phyloP scores from a whole-genome alignment of 2,797 vertebrate species.

The Manis javanica region DNA sequence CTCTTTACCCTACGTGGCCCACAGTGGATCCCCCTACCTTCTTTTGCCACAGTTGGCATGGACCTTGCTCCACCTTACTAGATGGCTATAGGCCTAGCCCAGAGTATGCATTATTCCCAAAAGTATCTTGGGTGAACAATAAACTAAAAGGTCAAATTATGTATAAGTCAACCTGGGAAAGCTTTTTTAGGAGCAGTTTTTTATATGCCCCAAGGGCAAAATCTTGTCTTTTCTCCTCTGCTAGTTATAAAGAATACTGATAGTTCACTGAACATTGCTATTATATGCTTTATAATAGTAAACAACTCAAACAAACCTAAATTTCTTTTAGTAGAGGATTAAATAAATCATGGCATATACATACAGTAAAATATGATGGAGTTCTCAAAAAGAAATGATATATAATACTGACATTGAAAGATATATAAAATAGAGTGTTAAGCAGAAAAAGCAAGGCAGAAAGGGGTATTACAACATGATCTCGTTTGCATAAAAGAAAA shows the following conservation, averaged over 20 bases:
- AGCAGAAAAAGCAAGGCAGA: slow-evolving; percentile 10
- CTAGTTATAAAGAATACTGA: background rate
- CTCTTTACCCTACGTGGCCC: background rate
- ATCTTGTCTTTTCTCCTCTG: background rate
- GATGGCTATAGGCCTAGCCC: background rate
- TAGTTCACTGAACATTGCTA: background rate
- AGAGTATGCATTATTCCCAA: background rate
- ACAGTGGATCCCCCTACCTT: background rate
- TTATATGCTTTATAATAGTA: background rate
- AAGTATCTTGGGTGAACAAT: background rate
- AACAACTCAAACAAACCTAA: background rate
- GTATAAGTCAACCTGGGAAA: background rate
- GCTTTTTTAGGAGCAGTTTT: background rate
- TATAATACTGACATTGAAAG: slow-evolving; percentile 21
- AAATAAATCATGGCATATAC: background rate
- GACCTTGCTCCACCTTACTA: background rate
- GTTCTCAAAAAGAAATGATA: slow-evolving; percentile 2
- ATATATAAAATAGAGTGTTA: slow-evolving; percentile 4
- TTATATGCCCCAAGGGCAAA: background rate
- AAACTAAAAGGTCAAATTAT: background rate
- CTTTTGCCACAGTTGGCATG: background rate
- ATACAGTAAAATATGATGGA: background rate
- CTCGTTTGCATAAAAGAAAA: background rate
- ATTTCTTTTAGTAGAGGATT: slow-evolving; percentile 3
- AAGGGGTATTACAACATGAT: background rate